Conservation (phyloP, 2,113 vertebrate species). For the Apodemus sylvaticus region DNA sequence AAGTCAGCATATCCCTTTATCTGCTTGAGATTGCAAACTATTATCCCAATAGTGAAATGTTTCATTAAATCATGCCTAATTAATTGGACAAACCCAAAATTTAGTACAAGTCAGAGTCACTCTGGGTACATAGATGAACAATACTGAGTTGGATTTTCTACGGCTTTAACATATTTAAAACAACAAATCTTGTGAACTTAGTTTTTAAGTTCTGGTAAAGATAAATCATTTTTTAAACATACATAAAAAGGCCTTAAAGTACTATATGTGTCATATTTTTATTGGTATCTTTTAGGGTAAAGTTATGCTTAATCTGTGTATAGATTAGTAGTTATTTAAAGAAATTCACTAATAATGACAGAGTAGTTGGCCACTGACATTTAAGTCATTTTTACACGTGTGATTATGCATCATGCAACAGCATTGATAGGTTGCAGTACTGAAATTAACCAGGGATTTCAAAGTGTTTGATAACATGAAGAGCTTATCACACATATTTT, state of each 20-base stretch:
- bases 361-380: background rate
- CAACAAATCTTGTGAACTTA: slow-evolving; percentile 19
- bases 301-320: background rate
- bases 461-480: slow-evolving; percentile 45
- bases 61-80: slow-evolving; percentile 1
- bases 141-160: slow-evolving; percentile 1
- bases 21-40: background rate
- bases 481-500: slow-evolving; percentile 60
- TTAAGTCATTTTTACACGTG: background rate
- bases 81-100: too few species aligned
- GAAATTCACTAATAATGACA: background rate
- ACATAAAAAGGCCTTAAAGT: background rate
- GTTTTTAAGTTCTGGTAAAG: background rate
- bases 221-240: background rate
- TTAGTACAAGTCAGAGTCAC: background rate
- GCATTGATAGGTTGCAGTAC: slow-evolving; percentile 63
- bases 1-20: background rate
- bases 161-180: slow-evolving; percentile 26
- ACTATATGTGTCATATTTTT: slow-evolving; percentile 37
- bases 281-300: background rate
- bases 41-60: slow-evolving; percentile 3
- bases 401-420: background rate
- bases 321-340: background rate
- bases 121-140: background rate
- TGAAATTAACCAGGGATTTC: slow-evolving; percentile 66